These are phyloP conservation scores for Brachionus manjavacas DNA, from an alignment of 1,140 invertebrate species.

Conservation along the genomic window DNA sequence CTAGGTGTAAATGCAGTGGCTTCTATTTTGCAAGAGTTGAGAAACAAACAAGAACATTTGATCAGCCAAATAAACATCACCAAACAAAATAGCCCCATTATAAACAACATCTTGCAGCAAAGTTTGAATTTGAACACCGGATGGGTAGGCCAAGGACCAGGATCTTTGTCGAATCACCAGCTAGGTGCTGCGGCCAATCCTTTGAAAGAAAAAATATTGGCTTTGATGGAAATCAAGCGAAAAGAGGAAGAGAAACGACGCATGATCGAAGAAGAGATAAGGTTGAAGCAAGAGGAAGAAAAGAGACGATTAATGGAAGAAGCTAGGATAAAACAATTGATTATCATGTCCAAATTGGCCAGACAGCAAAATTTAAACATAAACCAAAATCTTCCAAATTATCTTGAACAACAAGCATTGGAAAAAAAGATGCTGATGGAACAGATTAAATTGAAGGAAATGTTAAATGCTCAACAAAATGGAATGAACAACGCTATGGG, in stretches of 20 bases:
- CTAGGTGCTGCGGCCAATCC: not conserved
- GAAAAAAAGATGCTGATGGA: not conserved
- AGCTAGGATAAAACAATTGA: not conserved
- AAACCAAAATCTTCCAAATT: not conserved
- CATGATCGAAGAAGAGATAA: conserved; percentile 3
- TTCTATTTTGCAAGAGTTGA: conserved; percentile 5
- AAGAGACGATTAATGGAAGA: conserved; percentile 27
- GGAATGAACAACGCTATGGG: not conserved
- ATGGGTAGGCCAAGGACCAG: not conserved
- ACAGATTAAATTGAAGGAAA: conserved; percentile 15
- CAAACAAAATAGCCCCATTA: not conserved
- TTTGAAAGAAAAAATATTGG: not conserved
- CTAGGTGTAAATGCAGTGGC: not conserved
- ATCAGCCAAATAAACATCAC: not conserved
- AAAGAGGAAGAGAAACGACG: conserved; percentile 24
- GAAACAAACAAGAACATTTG: conserved; percentile 1
- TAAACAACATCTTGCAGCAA: not conserved
- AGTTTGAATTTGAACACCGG: not conserved
- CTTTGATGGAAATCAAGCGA: not conserved
- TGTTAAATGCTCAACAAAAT: not conserved
- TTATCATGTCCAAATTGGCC: conserved; percentile 14
- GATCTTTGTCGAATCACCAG: not conserved
- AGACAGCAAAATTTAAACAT: not conserved
- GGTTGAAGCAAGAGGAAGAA: conserved; percentile 29
- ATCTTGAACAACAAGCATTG: not conserved